Evolutionary conservation across 1,140 invertebrate genomes (phyloP), one percentile per base, ranked within the genome.

Genomic region (Ephestia elutella): DNA sequence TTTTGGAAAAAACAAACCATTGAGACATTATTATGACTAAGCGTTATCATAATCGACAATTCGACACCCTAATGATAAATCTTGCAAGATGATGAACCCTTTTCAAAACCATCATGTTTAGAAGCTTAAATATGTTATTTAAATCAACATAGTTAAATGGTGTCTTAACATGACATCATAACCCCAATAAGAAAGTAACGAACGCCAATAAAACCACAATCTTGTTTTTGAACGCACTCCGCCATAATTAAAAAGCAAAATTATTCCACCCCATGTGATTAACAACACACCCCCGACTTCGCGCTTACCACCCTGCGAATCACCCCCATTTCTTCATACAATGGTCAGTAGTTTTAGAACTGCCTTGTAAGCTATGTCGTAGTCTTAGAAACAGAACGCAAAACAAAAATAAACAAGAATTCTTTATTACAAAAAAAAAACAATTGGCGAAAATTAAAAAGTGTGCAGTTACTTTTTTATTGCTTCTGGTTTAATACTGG

Each of bases 321-420:
- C 68, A 54, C 73, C 66, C n/a, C 72, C 55, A 56, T 77, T 82
- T 78, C 80, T 86, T 86, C 72, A 66, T 64, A 78, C 67, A 70
- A 68, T 76, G 82, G 82, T 86, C 83, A 86, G 83, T 86, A 70
- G 68, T 65, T 71, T 63, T 66, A 68, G 61, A 73, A 66, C 71
- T 72, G 76, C 79, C 82, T 85, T 75, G 63, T 70, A 68, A 74
- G 74, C 60, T 67, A 75, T 73, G 72, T 75, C 80, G 77, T 76
- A 73, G 78, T 76, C 82, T 79, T 85, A 87, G 84, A 80, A 81
- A 87, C 84, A 81, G 63, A 69, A 65, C 61, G 66, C 82, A 76
- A 87, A 85, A 85, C 82, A 85, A 85, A 83, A 85, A 87, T 82
- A 87, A 87, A 83, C 79, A 83, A 75, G 51, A 48, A 44, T 59